Percentiles rank a stretch among this genome's conserved stretches.
Evolutionary conservation across 2,888 invertebrate genomes (phyloP).

Genomic region (Aradus depressus): DNA sequence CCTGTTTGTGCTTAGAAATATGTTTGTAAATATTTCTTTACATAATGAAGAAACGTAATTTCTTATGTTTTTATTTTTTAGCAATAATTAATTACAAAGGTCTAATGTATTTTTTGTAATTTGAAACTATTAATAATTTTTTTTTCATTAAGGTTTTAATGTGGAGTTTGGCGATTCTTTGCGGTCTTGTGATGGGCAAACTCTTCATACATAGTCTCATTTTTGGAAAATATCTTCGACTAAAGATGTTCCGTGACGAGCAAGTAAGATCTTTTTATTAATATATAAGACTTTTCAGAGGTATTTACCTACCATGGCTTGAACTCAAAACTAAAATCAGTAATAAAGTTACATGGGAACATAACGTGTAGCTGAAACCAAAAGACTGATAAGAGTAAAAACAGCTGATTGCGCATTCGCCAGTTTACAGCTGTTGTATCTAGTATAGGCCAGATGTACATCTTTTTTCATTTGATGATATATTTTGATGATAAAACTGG

Average conservation of each 20-base stretch:
- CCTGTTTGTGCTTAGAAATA: too few relatives aligned
- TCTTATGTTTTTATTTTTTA: neutral
- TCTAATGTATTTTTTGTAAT: neutral
- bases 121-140: neutral
- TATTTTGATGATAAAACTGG: too few relatives aligned
- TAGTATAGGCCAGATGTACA: too few relatives aligned
- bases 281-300: neutral
- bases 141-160: constrained; percentile 35
- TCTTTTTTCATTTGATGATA: too few relatives aligned
- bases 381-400: too few relatives aligned
- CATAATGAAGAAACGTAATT: neutral
- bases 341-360: too few relatives aligned
- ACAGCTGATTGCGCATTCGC: neutral
- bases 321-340: too few relatives aligned
- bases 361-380: too few relatives aligned
- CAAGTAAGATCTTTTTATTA: constrained; percentile 26
- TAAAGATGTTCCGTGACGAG: constrained; percentile 42
- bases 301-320: neutral
- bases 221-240: constrained; percentile 37
- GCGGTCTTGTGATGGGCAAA: constrained; percentile 40
- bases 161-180: constrained; percentile 39
- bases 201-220: constrained; percentile 39
- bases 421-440: neutral
- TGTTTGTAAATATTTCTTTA: too few relatives aligned
- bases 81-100: neutral